Conservation (phyloP, 2,113 vertebrate species). For the Sterna hirundo region DNA sequence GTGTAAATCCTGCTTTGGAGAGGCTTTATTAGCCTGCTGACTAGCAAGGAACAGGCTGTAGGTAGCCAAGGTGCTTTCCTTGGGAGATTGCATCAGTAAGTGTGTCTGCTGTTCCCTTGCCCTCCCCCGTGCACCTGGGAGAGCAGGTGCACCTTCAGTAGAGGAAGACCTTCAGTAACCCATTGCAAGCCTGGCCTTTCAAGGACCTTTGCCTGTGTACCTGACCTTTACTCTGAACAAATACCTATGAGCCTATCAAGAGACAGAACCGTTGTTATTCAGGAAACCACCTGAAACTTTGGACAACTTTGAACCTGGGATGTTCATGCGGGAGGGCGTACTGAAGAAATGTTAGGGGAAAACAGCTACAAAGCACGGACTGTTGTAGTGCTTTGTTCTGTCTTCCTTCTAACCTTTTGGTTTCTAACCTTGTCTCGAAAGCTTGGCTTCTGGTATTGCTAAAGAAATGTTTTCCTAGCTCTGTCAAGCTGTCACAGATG, state of each 20-base stretch:
- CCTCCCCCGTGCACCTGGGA: background rate
- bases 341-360: background rate
- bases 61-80: background rate
- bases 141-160: background rate
- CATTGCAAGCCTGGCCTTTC: background rate
- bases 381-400: background rate
- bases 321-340: background rate
- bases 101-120: background rate
- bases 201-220: background rate
- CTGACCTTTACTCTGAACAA: background rate
- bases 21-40: background rate
- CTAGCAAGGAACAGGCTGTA: background rate
- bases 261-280: background rate
- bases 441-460: background rate
- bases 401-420: background rate
- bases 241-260: background rate
- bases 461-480: background rate
- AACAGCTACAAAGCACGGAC: rapidly evolving
- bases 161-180: background rate
- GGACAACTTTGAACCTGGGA: background rate
- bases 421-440: background rate
- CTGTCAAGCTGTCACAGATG: background rate
- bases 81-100: background rate
- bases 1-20: background rate
- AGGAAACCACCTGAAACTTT: background rate